Evolutionary conservation across 1,140 invertebrate species (phyloP).

Genomic region (Heterodera schachtii): DNA sequence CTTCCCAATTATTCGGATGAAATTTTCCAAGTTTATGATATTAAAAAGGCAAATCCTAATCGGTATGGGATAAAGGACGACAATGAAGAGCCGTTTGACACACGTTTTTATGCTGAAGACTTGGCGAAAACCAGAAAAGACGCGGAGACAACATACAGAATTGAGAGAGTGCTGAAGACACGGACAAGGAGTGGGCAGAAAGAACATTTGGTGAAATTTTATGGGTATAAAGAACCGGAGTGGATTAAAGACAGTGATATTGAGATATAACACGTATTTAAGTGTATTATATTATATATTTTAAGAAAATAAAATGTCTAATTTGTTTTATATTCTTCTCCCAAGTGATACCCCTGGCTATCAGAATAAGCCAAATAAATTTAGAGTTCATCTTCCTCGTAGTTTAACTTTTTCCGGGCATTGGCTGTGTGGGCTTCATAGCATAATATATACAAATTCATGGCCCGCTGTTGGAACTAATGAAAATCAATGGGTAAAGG

Average conservation of each 20-base stretch:
- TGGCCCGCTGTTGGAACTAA: conserved; percentile 4
- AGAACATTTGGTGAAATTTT: conserved; percentile 19
- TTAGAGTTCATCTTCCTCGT: no score
- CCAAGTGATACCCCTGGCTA: no score
- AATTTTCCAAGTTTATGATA: conserved; percentile 24
- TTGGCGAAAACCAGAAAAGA: no score
- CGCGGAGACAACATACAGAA: conserved; percentile 3
- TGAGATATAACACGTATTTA: conserved; percentile 19
- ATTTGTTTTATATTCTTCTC: no score
- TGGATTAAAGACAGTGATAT: conserved; percentile 22
- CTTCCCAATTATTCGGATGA: conserved; percentile 34
- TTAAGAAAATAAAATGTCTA: no score
- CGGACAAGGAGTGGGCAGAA: conserved; percentile 8
- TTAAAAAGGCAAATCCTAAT: not conserved
- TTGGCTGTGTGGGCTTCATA: conserved; percentile 24
- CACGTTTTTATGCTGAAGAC: no score
- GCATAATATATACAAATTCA: conserved; percentile 12
- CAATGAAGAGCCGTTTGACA: no score
- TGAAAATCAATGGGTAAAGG: not conserved
- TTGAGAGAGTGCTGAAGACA: not conserved
- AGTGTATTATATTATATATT: not conserved
- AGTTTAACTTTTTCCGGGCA: not conserved
- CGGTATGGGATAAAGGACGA: no score
- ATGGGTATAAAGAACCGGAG: not conserved
- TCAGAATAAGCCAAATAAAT: no score